These are phyloP conservation scores for Eristalis tenax DNA, from an alignment of 2,888 invertebrate genomes.

Conservation along the genomic window DNA sequence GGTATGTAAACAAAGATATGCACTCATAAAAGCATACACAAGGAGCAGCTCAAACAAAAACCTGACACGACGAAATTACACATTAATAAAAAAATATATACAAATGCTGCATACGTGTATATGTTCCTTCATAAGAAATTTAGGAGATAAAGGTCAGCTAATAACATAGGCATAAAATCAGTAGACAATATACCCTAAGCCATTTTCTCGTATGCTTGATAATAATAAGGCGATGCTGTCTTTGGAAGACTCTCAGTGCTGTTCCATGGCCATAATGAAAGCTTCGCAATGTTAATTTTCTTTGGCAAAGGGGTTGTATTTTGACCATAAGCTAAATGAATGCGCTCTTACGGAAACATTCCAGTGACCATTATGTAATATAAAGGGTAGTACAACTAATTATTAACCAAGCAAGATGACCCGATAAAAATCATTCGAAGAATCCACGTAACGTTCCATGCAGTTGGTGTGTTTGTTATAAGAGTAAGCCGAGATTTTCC, in stretches of 20 bases:
- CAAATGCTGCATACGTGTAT: background rate
- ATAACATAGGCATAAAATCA: background rate
- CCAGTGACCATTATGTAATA: background rate
- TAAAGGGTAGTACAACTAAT: constrained; percentile 2
- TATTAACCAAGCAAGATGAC: background rate
- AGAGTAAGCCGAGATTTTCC: background rate
- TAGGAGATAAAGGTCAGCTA: constrained; percentile 33
- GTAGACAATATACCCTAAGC: constrained; percentile 3
- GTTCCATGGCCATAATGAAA: constrained; percentile 17
- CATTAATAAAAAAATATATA: constrained; percentile 24
- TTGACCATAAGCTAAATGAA: background rate
- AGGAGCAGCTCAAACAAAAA: constrained; percentile 1
- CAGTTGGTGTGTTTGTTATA: background rate
- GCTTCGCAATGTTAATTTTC: constrained; percentile 2
- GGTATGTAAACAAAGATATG: constrained; percentile 24
- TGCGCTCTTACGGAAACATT: background rate
- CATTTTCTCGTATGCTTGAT: constrained; percentile 14
- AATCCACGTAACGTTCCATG: background rate
- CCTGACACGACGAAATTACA: constrained; percentile 6
- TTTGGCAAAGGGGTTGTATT: constrained; percentile 3
- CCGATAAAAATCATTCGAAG: background rate
- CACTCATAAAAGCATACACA: constrained; percentile 1
- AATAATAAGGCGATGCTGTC: constrained; percentile 3
- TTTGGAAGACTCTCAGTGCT: constrained; percentile 4
- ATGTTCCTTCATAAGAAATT: background rate